Evolutionary conservation across 1,140 invertebrate species (phyloP).

Genomic region (Spodoptera frugiperda): DNA sequence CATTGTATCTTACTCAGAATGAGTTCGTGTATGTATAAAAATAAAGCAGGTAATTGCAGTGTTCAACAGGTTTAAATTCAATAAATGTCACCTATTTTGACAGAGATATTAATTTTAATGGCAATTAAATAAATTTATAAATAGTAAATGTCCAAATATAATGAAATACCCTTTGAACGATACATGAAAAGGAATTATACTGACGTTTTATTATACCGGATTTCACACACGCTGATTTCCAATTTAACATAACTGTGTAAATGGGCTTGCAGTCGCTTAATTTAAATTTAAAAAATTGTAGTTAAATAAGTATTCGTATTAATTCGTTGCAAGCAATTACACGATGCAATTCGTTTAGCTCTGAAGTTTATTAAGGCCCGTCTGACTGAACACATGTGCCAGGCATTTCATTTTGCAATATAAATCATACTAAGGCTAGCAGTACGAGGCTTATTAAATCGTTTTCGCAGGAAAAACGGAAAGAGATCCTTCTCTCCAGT

Average conservation of each 20-base stretch:
- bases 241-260: slow-evolving; percentile 29
- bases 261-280: slow-evolving; percentile 19
- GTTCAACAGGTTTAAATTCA: no score
- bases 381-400: slow-evolving; percentile 62
- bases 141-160: neutral
- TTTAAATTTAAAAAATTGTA: slow-evolving; percentile 36
- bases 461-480: slow-evolving; percentile 63
- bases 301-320: slow-evolving; percentile 54
- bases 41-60: no score
- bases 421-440: slow-evolving; percentile 77
- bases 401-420: slow-evolving; percentile 72
- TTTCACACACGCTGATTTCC: slow-evolving; percentile 31
- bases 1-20: no score
- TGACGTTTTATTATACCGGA: slow-evolving; percentile 20
- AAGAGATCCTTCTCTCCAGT: slow-evolving; percentile 55
- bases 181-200: neutral
- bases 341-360: slow-evolving; percentile 62
- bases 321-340: slow-evolving; percentile 71
- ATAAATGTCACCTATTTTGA: no score
- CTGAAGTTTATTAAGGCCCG: slow-evolving; percentile 69
- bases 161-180: neutral
- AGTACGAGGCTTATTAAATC: slow-evolving; percentile 71
- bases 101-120: neutral
- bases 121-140: neutral
- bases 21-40: no score